Evolutionary conservation across 2,888 invertebrate genomes (phyloP).

Genomic region (Xanthia togata): DNA sequence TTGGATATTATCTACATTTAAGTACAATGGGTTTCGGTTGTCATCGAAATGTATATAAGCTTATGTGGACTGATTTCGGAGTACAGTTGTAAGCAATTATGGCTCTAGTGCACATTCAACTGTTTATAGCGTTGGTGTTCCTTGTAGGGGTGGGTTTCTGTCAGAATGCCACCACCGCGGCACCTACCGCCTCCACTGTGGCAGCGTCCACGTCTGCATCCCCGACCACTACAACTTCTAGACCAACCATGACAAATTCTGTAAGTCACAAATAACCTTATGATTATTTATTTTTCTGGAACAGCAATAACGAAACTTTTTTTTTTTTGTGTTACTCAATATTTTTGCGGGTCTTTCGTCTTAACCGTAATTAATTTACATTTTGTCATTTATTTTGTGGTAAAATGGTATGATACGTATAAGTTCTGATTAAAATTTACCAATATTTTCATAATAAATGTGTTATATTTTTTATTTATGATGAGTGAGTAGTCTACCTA

Average conservation of each 20-base stretch:
- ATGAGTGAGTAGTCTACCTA: background rate
- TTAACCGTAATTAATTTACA: background rate
- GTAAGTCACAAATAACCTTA: slow-evolving; percentile 23
- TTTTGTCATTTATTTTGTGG: background rate
- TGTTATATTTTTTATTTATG: background rate
- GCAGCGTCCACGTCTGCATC: background rate
- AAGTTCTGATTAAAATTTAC: background rate
- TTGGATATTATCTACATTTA: slow-evolving; percentile 50
- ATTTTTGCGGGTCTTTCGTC: background rate
- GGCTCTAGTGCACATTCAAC: slow-evolving; percentile 63
- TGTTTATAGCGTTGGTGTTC: slow-evolving; percentile 65
- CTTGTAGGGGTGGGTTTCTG: slow-evolving; percentile 63
- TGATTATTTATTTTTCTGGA: background rate
- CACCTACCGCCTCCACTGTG: slow-evolving; percentile 10
- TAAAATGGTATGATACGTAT: background rate
- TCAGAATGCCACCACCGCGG: slow-evolving; percentile 56
- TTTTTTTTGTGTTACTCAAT: background rate
- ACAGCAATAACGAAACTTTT: background rate
- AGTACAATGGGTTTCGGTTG: slow-evolving; percentile 52
- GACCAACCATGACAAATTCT: background rate
- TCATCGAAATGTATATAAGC: slow-evolving; percentile 64
- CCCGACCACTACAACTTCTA: slow-evolving; percentile 3
- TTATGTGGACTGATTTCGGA: slow-evolving; percentile 50
- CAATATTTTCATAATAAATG: no score
- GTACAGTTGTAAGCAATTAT: slow-evolving; percentile 63